Evolutionary conservation across 2,888 invertebrate species (phyloP), one percentile per base, ranked within the genome.

Genomic region (Hemistola chrysoprasaria): DNA sequence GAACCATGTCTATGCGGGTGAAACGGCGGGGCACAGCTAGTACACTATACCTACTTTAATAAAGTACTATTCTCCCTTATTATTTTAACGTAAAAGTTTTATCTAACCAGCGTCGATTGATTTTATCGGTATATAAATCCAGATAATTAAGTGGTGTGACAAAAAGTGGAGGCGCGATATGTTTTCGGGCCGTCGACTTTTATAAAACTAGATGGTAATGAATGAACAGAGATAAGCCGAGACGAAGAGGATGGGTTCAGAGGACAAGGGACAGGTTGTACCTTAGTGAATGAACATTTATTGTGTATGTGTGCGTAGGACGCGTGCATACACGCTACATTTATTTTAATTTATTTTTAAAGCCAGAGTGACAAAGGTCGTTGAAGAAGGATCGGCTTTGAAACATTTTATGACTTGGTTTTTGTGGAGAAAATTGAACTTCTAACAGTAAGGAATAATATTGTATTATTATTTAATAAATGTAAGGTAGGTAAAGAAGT

Each of bases 171-270:
- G 83, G 85, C 78, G 79, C 80, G 78, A 84, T 86, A 71, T 78
- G 82, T 85, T 82, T 78, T 81, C 80, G 84, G 77, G 61, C 80
- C 84, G 85, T 86, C 84, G 86, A 80, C 75, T 87, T 71, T 74
- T 78, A 85, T 84, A 83, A 78, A 78, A 75, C 83, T 84, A 86
- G 87, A 86, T 87, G 78, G 83, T 85, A 87, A 87, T 87, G 87
- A 87, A 87, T 87, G 87, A 87, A 87, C 73, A 42, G 62, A 83
- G 87, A 87, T 87, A 87, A 87, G 75, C 55, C 60, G 65, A 78
- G 81, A 78, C 67, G 80, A 76, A 78, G 74, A 73, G 77, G 76
- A 76, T 72, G 78, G 71, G 74, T 69, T 70, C 71, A 71, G 69
- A 67, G 71, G 76, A 74, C 75, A 70, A 62, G 70, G 68, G 77